Percentiles rank a stretch among this genome's conserved stretches.
Evolutionary conservation across 2,797 vertebrate species (phyloP).

Genomic region (Chaunax sp.): DNA sequence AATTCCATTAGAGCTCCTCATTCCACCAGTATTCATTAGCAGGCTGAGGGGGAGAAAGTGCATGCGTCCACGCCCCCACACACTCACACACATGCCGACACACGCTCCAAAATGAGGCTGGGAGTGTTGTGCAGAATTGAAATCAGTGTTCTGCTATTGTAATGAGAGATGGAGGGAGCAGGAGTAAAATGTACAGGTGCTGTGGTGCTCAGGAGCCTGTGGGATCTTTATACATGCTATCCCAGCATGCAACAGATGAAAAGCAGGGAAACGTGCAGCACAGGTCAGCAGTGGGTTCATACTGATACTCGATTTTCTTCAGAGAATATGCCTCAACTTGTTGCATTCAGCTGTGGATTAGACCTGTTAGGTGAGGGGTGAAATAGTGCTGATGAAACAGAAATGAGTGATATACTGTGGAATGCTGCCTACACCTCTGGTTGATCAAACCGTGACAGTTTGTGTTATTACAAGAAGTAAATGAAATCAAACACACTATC

Average conservation of each 20-base stretch:
- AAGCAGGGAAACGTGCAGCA: not conserved
- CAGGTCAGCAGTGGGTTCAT: not conserved
- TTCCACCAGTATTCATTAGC: conserved; percentile 68
- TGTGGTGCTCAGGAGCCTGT: conserved; percentile 2
- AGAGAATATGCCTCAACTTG: too few species aligned
- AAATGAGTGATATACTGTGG: too few species aligned
- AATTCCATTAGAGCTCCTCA: conserved; percentile 71
- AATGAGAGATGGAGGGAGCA: conserved; percentile 7
- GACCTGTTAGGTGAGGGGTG: too few species aligned
- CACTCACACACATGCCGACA: not conserved
- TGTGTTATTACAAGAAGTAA: too few species aligned
- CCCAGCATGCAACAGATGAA: conserved; percentile 17
- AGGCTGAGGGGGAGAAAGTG: conserved; percentile 31
- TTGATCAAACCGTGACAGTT: too few species aligned
- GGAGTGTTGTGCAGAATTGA: conserved; percentile 27
- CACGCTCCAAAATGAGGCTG: conserved; percentile 10
- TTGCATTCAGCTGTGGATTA: too few species aligned
- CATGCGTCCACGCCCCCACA: not conserved
- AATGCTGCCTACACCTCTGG: too few species aligned
- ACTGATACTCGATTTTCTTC: too few species aligned
- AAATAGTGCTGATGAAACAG: too few species aligned
- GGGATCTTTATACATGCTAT: not conserved
- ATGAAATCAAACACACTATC: too few species aligned
- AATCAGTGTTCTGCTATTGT: conserved; percentile 16
- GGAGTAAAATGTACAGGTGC: conserved; percentile 1